Conservation (phyloP, 2,797 vertebrate genomes). For the Pseudochromis fuscus region DNA sequence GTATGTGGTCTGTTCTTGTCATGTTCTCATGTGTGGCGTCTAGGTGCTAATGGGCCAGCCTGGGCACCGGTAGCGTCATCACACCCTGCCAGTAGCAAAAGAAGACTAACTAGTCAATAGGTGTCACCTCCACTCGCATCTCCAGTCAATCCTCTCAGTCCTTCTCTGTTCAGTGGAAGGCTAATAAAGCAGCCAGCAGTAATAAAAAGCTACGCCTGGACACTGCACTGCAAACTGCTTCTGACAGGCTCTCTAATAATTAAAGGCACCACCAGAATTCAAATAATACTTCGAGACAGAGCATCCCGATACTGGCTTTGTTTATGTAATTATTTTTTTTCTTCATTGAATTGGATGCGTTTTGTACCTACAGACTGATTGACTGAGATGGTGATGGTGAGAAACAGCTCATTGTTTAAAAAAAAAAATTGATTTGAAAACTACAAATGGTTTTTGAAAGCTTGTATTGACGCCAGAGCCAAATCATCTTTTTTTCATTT, state of each 20-base stretch:
- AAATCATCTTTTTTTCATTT: conserved; percentile 52
- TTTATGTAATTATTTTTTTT: conserved; percentile 62
- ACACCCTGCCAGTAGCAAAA: conserved; percentile 47
- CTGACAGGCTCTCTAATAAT: conserved; percentile 54
- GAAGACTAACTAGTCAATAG: conserved; percentile 67
- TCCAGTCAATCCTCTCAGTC: conserved; percentile 61
- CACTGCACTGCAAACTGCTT: conserved; percentile 47
- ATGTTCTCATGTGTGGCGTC: conserved; percentile 47
- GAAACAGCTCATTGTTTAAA: conserved; percentile 40
- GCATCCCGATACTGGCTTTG: conserved; percentile 40
- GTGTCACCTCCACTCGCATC: conserved; percentile 60
- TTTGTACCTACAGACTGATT: conserved; percentile 49
- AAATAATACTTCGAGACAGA: conserved; percentile 47
- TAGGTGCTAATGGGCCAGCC: conserved; percentile 57
- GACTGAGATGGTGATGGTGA: conserved; percentile 17
- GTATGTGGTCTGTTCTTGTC: conserved; percentile 47
- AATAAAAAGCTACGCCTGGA: conserved; percentile 61
- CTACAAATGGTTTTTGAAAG: conserved; percentile 59
- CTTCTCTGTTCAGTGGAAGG: conserved; percentile 38
- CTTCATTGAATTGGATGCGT: conserved; percentile 43
- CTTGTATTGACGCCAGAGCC: conserved; percentile 26
- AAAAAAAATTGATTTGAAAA: conserved; percentile 47
- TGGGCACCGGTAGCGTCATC: conserved; percentile 36
- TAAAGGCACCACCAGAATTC: conserved; percentile 40
- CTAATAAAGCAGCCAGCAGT: conserved; percentile 73